A percentile compares a stretch with the other conserved stretches of the same genome.
phyloP scores from a whole-genome alignment of 2,113 vertebrate genomes.

The human region DNA sequence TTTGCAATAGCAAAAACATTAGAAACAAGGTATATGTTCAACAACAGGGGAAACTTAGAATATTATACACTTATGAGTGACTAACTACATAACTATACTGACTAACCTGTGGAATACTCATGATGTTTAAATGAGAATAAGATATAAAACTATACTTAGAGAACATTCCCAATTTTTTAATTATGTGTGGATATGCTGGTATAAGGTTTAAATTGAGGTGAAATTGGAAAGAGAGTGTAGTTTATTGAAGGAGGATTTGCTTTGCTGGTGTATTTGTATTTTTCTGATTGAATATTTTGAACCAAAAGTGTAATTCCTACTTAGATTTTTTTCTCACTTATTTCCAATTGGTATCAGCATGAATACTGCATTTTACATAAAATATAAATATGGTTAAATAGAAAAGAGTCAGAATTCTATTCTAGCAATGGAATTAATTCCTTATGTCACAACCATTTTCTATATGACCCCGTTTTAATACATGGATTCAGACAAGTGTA shows the following conservation, averaged over 20 bases:
- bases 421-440: slow-evolving; percentile 3
- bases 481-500: not conserved
- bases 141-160: not conserved
- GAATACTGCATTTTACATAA: not conserved
- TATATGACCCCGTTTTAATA: slow-evolving; percentile 5
- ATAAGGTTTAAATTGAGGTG: not conserved
- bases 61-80: not conserved
- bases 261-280: not conserved
- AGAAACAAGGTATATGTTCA: not conserved
- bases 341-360: not conserved
- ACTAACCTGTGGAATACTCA: not conserved
- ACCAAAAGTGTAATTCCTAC: not conserved
- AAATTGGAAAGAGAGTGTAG: not conserved
- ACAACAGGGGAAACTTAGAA: not conserved
- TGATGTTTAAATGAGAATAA: not conserved
- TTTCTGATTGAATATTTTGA: not conserved
- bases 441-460: not conserved
- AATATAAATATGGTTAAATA: not conserved
- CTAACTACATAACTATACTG: not conserved
- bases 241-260: not conserved
- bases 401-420: not conserved
- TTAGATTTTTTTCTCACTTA: not conserved
- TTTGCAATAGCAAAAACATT: slow-evolving; percentile 18
- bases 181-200: not conserved
- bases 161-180: not conserved